Conservation (phyloP, 2,888 invertebrate genomes). For the Stenodema calcarata region DNA sequence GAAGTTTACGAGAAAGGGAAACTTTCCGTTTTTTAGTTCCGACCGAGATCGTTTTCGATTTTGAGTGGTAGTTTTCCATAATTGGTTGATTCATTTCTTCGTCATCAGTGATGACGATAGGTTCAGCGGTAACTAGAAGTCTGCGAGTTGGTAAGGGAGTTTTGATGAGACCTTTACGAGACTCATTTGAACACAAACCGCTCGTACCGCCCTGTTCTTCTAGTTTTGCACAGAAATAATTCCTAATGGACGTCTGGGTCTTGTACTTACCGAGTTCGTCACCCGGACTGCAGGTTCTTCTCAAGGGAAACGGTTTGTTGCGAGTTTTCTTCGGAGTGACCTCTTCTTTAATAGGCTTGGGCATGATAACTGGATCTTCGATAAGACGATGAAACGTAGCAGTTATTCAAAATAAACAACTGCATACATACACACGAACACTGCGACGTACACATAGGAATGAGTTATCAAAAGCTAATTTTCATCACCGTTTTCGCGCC, state of each 20-base stretch:
- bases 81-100: neutral
- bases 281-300: neutral
- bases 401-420: too few relatives aligned
- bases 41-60: neutral
- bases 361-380: too few relatives aligned
- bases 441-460: too few relatives aligned
- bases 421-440: too few relatives aligned
- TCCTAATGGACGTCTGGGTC: neutral
- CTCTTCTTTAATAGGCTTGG: neutral
- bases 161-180: neutral
- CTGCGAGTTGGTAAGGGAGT: neutral
- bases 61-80: neutral
- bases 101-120: conserved; percentile 12
- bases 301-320: neutral
- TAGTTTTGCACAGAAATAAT: neutral
- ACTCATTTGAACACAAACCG: neutral
- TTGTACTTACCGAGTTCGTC: conserved; percentile 19
- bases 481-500: too few relatives aligned
- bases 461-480: too few relatives aligned
- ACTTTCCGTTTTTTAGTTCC: neutral
- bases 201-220: neutral
- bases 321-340: neutral
- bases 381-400: too few relatives aligned
- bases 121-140: neutral
- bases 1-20: neutral